Percentiles rank a stretch among this genome's conserved stretches.
Evolutionary conservation across 2,888 invertebrate species (phyloP).

Genomic region (Diplolepis rosae): DNA sequence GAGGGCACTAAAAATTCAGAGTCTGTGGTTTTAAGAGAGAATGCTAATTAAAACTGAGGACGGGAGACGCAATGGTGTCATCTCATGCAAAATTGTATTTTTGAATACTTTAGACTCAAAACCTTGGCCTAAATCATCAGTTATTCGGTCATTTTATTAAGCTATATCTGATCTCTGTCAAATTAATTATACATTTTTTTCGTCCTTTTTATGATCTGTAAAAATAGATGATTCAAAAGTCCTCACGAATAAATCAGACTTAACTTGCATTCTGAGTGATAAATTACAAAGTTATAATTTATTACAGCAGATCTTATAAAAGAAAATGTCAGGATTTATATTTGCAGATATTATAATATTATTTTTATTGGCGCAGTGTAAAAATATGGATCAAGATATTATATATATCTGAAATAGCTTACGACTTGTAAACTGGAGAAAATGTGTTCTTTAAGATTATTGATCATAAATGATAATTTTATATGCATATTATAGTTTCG

Average conservation of each 20-base stretch:
- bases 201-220: background rate
- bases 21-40: background rate
- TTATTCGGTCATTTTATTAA: background rate
- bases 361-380: too few species aligned
- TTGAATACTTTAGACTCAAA: slow-evolving; percentile 15
- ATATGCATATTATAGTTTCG: too few species aligned
- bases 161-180: background rate
- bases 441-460: too few species aligned
- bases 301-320: too few species aligned
- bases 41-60: slow-evolving; percentile 18
- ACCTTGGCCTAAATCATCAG: slow-evolving; percentile 36
- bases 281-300: background rate
- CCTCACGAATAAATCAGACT: background rate
- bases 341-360: too few species aligned
- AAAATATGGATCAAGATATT: too few species aligned
- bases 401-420: too few species aligned
- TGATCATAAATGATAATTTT: too few species aligned
- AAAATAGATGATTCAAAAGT: background rate
- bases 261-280: background rate
- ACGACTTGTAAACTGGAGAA: too few species aligned
- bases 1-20: background rate
- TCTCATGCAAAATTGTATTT: slow-evolving; percentile 2
- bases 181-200: background rate
- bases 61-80: slow-evolving; percentile 22
- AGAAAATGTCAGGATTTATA: too few species aligned